phyloP scores from a whole-genome alignment of 1,140 invertebrate species.

The Phymorhynchus buccinoides region DNA sequence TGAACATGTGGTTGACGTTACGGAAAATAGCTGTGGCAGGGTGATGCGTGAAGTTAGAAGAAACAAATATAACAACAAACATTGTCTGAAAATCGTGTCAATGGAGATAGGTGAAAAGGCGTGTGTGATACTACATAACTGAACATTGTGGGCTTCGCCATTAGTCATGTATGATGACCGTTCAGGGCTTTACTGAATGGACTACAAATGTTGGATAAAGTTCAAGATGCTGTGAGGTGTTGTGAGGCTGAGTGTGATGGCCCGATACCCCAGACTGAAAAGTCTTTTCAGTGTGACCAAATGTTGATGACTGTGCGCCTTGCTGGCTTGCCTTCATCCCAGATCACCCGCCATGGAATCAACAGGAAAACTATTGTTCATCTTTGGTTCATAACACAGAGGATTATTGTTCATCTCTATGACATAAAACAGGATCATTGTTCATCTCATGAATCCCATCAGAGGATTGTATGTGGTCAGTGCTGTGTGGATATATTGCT shows the following conservation, averaged over 20 bases:
- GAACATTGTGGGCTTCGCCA: background rate
- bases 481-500: background rate
- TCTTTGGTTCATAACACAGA: background rate
- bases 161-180: background rate
- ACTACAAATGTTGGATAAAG: background rate
- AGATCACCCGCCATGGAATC: too few relatives aligned
- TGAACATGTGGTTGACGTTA: background rate
- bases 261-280: background rate
- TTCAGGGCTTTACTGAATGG: background rate
- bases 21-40: background rate
- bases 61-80: too few relatives aligned
- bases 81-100: too few relatives aligned
- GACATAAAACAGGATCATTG: too few relatives aligned
- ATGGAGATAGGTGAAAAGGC: too few relatives aligned
- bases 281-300: background rate
- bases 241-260: background rate
- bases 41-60: background rate
- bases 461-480: background rate
- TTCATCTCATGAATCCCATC: background rate
- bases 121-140: background rate
- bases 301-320: background rate
- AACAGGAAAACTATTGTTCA: too few relatives aligned
- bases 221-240: background rate
- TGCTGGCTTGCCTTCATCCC: background rate
- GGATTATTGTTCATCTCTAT: background rate